These are phyloP conservation scores for Hyposoter didymator DNA, from an alignment of 2,888 invertebrate genomes.

Conservation along the genomic window DNA sequence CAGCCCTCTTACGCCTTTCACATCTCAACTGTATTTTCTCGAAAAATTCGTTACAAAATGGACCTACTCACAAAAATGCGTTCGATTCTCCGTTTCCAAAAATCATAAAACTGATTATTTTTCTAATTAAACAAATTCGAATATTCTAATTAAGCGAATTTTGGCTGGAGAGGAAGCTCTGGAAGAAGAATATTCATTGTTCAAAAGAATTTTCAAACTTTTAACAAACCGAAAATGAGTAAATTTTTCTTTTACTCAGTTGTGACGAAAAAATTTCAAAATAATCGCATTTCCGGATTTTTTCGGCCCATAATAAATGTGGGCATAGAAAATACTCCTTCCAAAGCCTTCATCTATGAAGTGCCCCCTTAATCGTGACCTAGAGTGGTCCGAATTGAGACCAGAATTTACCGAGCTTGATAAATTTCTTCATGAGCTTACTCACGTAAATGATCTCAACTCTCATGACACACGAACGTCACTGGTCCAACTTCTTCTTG, in stretches of 20 bases:
- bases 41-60: neutral
- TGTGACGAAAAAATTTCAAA: too few species aligned
- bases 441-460: slow-evolving; percentile 11
- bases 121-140: too few species aligned
- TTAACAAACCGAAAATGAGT: too few species aligned
- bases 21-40: neutral
- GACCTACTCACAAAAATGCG: neutral
- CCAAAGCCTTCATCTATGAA: too few species aligned
- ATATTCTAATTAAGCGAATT: too few species aligned
- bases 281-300: too few species aligned
- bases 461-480: slow-evolving; percentile 14
- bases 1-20: neutral
- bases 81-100: neutral
- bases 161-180: too few species aligned
- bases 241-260: too few species aligned
- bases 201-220: too few species aligned
- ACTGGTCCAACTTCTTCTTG: slow-evolving; percentile 21
- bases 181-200: too few species aligned
- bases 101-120: neutral
- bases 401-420: neutral
- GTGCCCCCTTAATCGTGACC: neutral
- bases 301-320: too few species aligned
- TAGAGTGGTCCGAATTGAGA: neutral
- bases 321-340: too few species aligned
- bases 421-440: neutral